Evolutionary conservation across 1,140 invertebrate genomes (phyloP).

Genomic region (Drosophila miranda): DNA sequence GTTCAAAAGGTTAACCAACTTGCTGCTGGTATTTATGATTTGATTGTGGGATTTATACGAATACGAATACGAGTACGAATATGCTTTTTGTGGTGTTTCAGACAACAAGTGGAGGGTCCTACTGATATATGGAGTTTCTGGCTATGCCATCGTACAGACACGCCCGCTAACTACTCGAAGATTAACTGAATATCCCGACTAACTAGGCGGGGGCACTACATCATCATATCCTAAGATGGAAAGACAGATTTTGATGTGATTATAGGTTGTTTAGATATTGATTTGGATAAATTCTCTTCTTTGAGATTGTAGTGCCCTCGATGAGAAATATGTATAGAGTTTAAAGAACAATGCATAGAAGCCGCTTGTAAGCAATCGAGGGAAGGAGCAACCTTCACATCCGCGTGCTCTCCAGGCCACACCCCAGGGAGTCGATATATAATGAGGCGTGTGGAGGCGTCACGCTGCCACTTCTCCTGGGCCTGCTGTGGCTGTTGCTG

Average conservation of each 20-base stretch:
- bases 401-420: constrained; percentile 67
- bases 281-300: no score
- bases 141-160: constrained; percentile 14
- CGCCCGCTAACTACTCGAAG: constrained; percentile 20
- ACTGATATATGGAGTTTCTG: constrained; percentile 27
- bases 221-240: not conserved
- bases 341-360: constrained; percentile 26
- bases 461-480: constrained; percentile 16
- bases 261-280: no score
- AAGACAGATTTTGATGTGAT: no score
- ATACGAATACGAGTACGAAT: no score
- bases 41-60: constrained; percentile 1
- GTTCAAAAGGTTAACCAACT: constrained; percentile 11
- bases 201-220: constrained; percentile 3
- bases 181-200: constrained; percentile 16
- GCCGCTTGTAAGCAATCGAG: constrained; percentile 1
- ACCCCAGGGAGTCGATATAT: constrained; percentile 26
- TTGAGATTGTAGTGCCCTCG: constrained; percentile 3
- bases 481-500: constrained; percentile 2
- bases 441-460: constrained; percentile 29
- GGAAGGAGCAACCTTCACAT: constrained; percentile 47
- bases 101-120: constrained; percentile 54
- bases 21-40: constrained; percentile 1
- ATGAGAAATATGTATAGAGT: constrained; percentile 10
- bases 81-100: constrained; percentile 32